Base-by-base conservation (phyloP, 1,140 invertebrate species). In the Drosophila sulfurigaster region DNA sequence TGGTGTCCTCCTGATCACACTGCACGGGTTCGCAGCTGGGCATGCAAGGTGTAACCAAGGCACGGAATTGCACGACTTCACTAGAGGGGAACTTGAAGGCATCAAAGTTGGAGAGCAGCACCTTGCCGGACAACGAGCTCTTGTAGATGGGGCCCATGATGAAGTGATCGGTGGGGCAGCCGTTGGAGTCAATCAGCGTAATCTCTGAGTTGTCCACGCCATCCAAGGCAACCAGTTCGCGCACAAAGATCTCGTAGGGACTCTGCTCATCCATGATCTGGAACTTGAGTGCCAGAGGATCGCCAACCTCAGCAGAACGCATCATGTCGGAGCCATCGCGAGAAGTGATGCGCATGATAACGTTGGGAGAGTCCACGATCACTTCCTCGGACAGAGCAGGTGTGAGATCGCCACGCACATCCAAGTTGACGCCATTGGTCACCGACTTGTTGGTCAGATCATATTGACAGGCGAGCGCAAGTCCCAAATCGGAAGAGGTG, bases 51-150 rank as follows among this genome's bases (percentile, higher is more conserved):
- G 97, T 98, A 0, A 99, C 97, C 78, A 98, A 90, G 1, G 98
- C 98, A 57, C 97, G 95, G 95, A 99, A 99, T 93, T 99, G 97
- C 0, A 99, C 98, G 8, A 98, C 96, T 92, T 98, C 97, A 0
- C 97, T 98, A 10, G 97, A 97, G 0, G 98, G 98, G 94, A 99
- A 99, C 92, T 98, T 98, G 95, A 99, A 99, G 7, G 98, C 98
- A 91, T 99, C 98, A 93, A 99, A 98, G 91, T 97, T 96, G 7
- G 97, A 97, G n/a, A 98, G 93, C 7, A 99, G 93, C 57, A 97
- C 95, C 95, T 97, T 97, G 91, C 95, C 95, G 28, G 95, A 95
- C 65, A 94, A 93, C 13, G 95, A 93, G 98, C 96, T 96, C 93
- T 98, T 97, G 92, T 96, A 96, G 45, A 98, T 94, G 1, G 97